A percentile compares a stretch with the other conserved stretches of the same genome.
Evolutionary conservation across 2,888 invertebrate species (phyloP).

Genomic region (Athalia rosae): DNA sequence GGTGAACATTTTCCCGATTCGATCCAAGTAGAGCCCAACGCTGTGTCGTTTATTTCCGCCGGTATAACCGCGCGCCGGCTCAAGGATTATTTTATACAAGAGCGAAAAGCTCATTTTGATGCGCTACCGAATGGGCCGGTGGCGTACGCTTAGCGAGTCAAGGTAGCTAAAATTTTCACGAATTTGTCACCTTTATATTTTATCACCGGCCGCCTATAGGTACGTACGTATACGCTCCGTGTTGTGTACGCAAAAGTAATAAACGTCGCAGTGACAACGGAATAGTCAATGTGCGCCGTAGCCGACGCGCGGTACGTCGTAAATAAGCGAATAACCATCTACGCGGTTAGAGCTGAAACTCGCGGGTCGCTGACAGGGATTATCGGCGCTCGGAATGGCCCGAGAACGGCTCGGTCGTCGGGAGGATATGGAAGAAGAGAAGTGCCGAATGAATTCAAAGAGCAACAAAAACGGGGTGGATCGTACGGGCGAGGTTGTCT

Average conservation of each 20-base stretch:
- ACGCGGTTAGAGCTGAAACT: slow-evolving; percentile 34
- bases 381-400: slow-evolving; percentile 30
- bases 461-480: slow-evolving; percentile 24
- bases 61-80: not conserved
- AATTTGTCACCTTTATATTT: slow-evolving; percentile 42
- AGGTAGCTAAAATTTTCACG: slow-evolving; percentile 14
- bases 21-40: too few relatives aligned
- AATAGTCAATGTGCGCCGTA: slow-evolving; percentile 16
- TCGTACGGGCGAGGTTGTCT: slow-evolving; percentile 15
- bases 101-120: not conserved
- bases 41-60: not conserved
- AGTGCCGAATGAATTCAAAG: slow-evolving; percentile 17
- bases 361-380: slow-evolving; percentile 41
- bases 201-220: slow-evolving; percentile 10
- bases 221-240: too few relatives aligned
- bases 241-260: slow-evolving; percentile 42
- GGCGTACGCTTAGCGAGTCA: not conserved
- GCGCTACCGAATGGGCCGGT: not conserved
- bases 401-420: slow-evolving; percentile 15
- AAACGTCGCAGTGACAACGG: slow-evolving; percentile 32
- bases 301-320: slow-evolving; percentile 21
- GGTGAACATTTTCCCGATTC: too few relatives aligned
- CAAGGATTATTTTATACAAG: not conserved
- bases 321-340: slow-evolving; percentile 45
- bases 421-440: slow-evolving; percentile 2